A percentile compares a stretch with the other conserved stretches of the same genome.
Evolutionary conservation across 2,888 invertebrate species (phyloP).

Genomic region (Sinopyrophorus schimmeli): DNA sequence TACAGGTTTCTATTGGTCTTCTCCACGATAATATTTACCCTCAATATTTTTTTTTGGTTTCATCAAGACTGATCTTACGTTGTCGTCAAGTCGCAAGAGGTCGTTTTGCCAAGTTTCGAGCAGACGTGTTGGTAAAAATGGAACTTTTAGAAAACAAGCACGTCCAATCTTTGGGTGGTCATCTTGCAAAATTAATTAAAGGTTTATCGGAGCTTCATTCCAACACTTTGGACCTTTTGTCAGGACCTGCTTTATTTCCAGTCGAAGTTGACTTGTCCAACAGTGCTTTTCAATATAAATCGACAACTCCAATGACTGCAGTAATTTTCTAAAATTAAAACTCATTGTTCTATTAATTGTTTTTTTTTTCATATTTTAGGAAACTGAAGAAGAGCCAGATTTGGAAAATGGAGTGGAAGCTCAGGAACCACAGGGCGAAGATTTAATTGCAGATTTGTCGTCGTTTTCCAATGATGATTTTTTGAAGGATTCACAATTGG

Average conservation of each 20-base stretch:
- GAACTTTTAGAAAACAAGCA: constrained; percentile 98
- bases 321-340: constrained; percentile 36
- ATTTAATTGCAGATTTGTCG: constrained; percentile 24
- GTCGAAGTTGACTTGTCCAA: constrained; percentile 94
- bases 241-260: constrained; percentile 82
- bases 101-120: constrained; percentile 80
- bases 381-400: constrained; percentile 61
- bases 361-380: constrained; percentile 40
- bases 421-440: constrained; percentile 35
- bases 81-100: constrained; percentile 94
- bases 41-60: too few relatives aligned
- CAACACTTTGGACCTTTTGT: constrained; percentile 76
- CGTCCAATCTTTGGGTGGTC: constrained; percentile 91
- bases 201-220: constrained; percentile 67
- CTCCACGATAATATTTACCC: constrained; percentile 1
- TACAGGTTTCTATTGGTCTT: constrained; percentile 68
- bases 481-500: constrained; percentile 20
- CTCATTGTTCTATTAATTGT: neutral
- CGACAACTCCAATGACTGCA: constrained; percentile 57
- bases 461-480: constrained; percentile 14
- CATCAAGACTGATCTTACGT: constrained; percentile 78
- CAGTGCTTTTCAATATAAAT: constrained; percentile 90
- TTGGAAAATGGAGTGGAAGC: constrained; percentile 53
- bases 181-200: constrained; percentile 79
- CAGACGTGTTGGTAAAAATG: constrained; percentile 94